Conservation (phyloP, 1,140 invertebrate species). For the Charaxes varanes region DNA sequence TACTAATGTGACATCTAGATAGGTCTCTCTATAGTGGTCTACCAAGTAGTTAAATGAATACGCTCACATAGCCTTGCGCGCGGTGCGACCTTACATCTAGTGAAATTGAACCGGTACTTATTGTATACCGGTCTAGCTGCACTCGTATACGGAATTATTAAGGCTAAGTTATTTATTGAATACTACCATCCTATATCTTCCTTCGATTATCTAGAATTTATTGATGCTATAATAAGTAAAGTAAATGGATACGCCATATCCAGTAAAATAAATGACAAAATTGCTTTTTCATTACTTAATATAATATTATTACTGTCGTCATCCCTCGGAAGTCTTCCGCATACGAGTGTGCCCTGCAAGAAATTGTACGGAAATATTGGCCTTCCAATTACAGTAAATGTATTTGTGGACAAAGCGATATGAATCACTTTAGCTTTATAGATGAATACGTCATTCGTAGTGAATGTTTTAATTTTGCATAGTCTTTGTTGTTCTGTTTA, state of each 20-base stretch:
- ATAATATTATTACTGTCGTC: slow-evolving; percentile 11
- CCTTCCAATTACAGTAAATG: slow-evolving; percentile 51
- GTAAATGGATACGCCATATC: background rate
- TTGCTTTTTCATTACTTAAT: slow-evolving; percentile 1
- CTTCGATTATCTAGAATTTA: too few species aligned
- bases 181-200: slow-evolving; percentile 3
- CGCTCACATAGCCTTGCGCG: slow-evolving; percentile 60
- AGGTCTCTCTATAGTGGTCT: slow-evolving; percentile 25
- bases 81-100: slow-evolving; percentile 59
- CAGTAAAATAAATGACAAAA: background rate
- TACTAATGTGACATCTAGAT: slow-evolving; percentile 6
- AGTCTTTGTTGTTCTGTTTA: too few species aligned
- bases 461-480: too few species aligned
- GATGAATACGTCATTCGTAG: slow-evolving; percentile 9
- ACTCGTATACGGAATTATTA: slow-evolving; percentile 35
- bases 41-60: slow-evolving; percentile 26
- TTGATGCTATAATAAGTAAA: too few species aligned
- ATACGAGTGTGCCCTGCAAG: slow-evolving; percentile 19
- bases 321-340: slow-evolving; percentile 35
- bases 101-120: slow-evolving; percentile 62
- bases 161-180: slow-evolving; percentile 32
- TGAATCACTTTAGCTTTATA: slow-evolving; percentile 32
- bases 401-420: slow-evolving; percentile 35
- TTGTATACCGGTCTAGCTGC: slow-evolving; percentile 32
- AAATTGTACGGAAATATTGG: slow-evolving; percentile 45